A percentile compares a stretch with the other conserved stretches of the same genome.
Conservation (phyloP, 2,797 vertebrate species). For the Premnoplex brunnescens region DNA sequence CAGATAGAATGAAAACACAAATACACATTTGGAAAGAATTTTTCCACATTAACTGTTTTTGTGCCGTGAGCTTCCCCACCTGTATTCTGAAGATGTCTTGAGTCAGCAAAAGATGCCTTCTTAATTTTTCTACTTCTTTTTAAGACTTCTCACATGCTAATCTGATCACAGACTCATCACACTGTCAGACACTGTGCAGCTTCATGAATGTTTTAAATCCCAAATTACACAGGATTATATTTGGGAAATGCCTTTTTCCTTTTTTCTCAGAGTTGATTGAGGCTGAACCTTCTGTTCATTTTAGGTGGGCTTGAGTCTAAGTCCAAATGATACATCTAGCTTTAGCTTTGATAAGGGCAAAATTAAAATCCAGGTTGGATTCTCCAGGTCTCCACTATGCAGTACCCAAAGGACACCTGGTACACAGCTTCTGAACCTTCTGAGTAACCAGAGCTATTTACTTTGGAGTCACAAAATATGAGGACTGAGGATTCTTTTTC, state of each 20-base stretch:
- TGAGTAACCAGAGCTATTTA: background rate
- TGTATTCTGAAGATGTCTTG: fast-evolving
- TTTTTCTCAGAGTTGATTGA: background rate
- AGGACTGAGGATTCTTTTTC: background rate
- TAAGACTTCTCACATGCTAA: background rate
- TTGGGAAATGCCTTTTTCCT: background rate
- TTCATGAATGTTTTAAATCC: background rate
- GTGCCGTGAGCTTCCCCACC: background rate
- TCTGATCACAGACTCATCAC: background rate
- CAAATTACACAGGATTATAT: background rate
- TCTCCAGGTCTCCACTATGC: background rate
- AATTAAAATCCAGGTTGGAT: background rate
- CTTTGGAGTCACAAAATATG: background rate
- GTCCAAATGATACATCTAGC: background rate
- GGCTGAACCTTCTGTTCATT: background rate
- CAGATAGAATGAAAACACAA: background rate
- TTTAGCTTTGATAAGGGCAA: background rate
- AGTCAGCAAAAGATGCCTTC: background rate
- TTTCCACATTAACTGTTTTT: background rate
- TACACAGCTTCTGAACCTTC: background rate
- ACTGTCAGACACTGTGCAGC: background rate
- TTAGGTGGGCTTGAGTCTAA: background rate
- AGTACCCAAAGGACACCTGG: background rate
- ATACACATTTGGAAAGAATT: background rate
- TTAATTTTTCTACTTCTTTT: background rate